Evolutionary conservation across 1,140 invertebrate species (phyloP).

Genomic region (Eumeta japonica): DNA sequence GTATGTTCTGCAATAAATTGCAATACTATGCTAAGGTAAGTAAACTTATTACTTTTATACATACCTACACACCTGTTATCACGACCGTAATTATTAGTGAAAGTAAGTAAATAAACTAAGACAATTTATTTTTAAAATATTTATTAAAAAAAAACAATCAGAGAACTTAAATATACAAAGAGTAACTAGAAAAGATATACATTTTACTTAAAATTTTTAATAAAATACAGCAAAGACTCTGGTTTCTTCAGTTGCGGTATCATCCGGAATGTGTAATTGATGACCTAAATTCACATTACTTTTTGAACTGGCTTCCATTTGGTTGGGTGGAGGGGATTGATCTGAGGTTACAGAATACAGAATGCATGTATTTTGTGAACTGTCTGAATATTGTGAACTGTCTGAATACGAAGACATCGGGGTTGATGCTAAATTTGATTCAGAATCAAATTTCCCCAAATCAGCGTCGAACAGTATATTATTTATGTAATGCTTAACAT

Average conservation of each 20-base stretch:
- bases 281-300: constrained; percentile 10
- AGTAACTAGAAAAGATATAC: constrained; percentile 9
- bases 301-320: constrained; percentile 11
- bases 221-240: constrained; percentile 12
- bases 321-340: constrained; percentile 11
- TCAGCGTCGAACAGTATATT: constrained; percentile 13
- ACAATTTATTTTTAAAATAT: constrained; percentile 13
- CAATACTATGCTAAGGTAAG: too few relatives aligned
- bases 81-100: constrained; percentile 10
- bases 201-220: constrained; percentile 13
- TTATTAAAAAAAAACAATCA: constrained; percentile 12
- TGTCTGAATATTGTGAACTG: constrained; percentile 14
- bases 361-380: too few relatives aligned
- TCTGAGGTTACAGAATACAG: constrained; percentile 9
- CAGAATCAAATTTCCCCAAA: constrained; percentile 12
- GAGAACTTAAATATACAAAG: constrained; percentile 12
- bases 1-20: too few relatives aligned
- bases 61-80: constrained; percentile 16
- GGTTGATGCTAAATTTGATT: constrained; percentile 13
- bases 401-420: constrained; percentile 13
- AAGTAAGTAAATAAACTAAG: constrained; percentile 10
- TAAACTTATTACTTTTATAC: too few relatives aligned
- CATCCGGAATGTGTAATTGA: constrained; percentile 12
- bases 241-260: constrained; percentile 12
- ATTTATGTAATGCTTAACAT: constrained; percentile 15